Evolutionary conservation across 2,888 invertebrate genomes (phyloP), one percentile per base, ranked within the genome.

Genomic region (Rhamnusium bicolor): DNA sequence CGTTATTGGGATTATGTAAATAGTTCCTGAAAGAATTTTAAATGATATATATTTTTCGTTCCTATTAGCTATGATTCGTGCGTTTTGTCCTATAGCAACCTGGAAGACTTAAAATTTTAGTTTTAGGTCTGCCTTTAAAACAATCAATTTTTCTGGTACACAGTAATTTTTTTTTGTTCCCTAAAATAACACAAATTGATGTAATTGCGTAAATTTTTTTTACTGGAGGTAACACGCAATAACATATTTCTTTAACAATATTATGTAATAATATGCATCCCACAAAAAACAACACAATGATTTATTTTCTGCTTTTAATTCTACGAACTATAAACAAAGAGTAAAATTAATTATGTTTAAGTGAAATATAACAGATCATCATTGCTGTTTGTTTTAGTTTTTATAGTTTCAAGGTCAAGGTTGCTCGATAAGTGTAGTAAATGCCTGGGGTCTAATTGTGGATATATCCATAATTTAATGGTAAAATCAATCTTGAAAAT

Each of bases 311-410:
- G 53, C 65, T 14, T 51, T 32, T 32, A 32, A 53, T 65, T 65
- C 65, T 65, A 7, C 29, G 65, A 54, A 65, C 51, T 14, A 27
- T 53, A 65, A n/a, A 53, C 65, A 53, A 29, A 65, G 8, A 21
- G 10, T 32, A 14, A 51, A 53, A 65, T 16, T 53, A 65, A 53
- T 63, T 40, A 40, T 29, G 18, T 53, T 53, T 40, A 19, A 18
- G 27, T 40, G 24, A 65, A 53, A 53, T 65, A 65, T 32, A 65
- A 65, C 65, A 65, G 53, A 65, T 53, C 51, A 65, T 65, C 65
- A 65, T 65, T 65, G 65, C 54, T 49, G 18, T 27, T 49, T 40
- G 29, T 14, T 49, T 63, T 29, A 49, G 27, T 49, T 58, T 58
- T 58, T 27, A 27, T 14, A 32, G 4, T 29, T 29, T 63, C 63